phyloP scores from a whole-genome alignment of 2,888 invertebrate species.

The Amphipoea lucens region DNA sequence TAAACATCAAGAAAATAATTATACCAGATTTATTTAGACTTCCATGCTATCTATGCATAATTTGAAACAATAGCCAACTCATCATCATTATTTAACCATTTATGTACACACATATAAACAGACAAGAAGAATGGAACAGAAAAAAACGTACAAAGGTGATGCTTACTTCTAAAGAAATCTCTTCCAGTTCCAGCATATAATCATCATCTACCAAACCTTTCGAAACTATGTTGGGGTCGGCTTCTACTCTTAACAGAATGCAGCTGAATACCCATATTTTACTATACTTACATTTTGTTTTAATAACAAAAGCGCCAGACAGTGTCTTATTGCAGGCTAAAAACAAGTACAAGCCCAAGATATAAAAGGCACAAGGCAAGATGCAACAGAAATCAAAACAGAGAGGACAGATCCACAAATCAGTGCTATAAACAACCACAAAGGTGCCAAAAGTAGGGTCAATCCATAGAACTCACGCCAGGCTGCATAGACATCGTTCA shows the following conservation, averaged over 20 bases:
- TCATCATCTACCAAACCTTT: too few relatives aligned
- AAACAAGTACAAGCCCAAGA: not conserved
- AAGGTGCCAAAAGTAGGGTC: slow-evolving; percentile 26
- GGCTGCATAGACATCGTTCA: slow-evolving; percentile 92
- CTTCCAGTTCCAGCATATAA: too few relatives aligned
- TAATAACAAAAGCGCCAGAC: too few relatives aligned
- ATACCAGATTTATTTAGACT: not conserved
- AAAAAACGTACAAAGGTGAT: too few relatives aligned
- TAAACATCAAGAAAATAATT: not conserved
- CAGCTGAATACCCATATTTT: too few relatives aligned
- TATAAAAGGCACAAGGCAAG: not conserved
- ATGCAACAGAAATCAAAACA: not conserved
- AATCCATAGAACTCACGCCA: slow-evolving; percentile 90
- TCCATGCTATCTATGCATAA: not conserved
- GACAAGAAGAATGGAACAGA: too few relatives aligned
- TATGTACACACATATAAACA: not conserved
- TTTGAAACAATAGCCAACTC: not conserved
- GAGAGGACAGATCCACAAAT: slow-evolving; percentile 11
- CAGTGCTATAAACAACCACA: slow-evolving; percentile 26
- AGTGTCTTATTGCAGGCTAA: not conserved
- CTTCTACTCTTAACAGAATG: too few relatives aligned
- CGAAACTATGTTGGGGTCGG: too few relatives aligned
- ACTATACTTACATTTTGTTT: not conserved
- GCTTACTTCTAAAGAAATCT: too few relatives aligned
- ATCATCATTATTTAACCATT: not conserved